Evolutionary conservation across 2,888 invertebrate genomes (phyloP).

Genomic region (Gandaritis pyraliata): DNA sequence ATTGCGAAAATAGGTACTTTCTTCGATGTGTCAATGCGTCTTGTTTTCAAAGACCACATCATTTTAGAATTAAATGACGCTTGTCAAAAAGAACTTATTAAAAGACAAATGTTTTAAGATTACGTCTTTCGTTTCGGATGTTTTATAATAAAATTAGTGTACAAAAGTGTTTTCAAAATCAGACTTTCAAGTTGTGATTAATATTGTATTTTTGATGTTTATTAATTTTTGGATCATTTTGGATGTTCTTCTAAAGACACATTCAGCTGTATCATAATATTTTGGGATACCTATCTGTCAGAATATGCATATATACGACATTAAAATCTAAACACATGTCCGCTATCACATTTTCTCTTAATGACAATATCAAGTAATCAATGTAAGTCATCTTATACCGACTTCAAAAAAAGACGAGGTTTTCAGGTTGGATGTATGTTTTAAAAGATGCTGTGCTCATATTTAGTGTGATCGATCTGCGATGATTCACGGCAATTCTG

Average conservation of each 20-base stretch:
- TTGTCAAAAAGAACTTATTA: constrained; percentile 23
- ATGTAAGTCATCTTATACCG: no score
- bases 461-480: constrained; percentile 35
- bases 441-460: constrained; percentile 30
- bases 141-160: no score
- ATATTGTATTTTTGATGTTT: neutral
- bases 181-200: neutral
- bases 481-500: constrained; percentile 39
- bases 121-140: neutral
- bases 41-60: constrained; percentile 10
- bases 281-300: neutral
- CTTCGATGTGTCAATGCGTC: constrained; percentile 35
- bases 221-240: constrained; percentile 5
- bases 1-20: constrained; percentile 32
- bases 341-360: no score
- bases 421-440: no score
- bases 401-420: no score
- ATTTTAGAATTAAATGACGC: constrained; percentile 23
- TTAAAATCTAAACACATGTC: no score
- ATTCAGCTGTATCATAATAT: neutral
- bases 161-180: neutral
- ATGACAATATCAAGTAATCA: constrained; percentile 12
- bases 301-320: no score
- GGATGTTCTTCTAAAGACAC: neutral
- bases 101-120: constrained; percentile 9